phyloP scores from a whole-genome alignment of 2,888 invertebrate species.

The Callinectes sapidus region DNA sequence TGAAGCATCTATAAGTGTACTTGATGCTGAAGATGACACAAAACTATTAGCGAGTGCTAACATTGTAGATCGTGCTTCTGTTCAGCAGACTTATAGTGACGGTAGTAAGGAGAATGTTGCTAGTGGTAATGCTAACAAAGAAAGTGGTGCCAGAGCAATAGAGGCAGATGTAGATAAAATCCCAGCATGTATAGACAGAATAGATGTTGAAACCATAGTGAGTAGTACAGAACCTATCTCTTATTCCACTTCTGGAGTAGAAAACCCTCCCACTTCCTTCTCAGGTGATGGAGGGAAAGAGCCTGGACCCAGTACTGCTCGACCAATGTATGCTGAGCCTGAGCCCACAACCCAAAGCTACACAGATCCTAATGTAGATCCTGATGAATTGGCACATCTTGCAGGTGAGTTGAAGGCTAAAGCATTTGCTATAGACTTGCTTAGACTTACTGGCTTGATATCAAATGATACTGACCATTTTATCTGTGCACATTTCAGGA shows the following conservation, averaged over 20 bases:
- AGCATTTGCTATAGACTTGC: conserved; percentile 58
- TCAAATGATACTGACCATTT: conserved; percentile 64
- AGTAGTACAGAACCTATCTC: conserved; percentile 37
- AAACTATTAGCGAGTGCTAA: not conserved
- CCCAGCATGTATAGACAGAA: not conserved
- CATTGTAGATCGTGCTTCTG: not conserved
- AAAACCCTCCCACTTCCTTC: conserved; percentile 51
- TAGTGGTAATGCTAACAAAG: not conserved
- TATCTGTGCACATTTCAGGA: conserved; percentile 61
- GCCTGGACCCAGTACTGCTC: conserved; percentile 62
- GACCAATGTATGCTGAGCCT: conserved; percentile 65
- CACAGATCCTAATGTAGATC: conserved; percentile 41
- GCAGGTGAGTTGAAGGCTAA: conserved; percentile 63
- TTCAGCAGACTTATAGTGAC: not conserved
- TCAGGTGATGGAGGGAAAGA: conserved; percentile 55
- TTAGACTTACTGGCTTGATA: conserved; percentile 59
- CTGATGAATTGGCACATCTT: conserved; percentile 52
- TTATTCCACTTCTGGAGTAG: conserved; percentile 54
- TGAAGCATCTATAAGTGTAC: not conserved
- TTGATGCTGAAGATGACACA: not conserved
- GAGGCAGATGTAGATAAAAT: not conserved
- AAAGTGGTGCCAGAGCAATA: not conserved
- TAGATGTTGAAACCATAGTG: not conserved
- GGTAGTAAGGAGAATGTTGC: conserved; percentile 28
- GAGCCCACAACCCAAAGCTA: conserved; percentile 42